These are phyloP conservation scores for Denticeps clupeoides DNA, from an alignment of 2,797 vertebrate species.

Conservation along the genomic window DNA sequence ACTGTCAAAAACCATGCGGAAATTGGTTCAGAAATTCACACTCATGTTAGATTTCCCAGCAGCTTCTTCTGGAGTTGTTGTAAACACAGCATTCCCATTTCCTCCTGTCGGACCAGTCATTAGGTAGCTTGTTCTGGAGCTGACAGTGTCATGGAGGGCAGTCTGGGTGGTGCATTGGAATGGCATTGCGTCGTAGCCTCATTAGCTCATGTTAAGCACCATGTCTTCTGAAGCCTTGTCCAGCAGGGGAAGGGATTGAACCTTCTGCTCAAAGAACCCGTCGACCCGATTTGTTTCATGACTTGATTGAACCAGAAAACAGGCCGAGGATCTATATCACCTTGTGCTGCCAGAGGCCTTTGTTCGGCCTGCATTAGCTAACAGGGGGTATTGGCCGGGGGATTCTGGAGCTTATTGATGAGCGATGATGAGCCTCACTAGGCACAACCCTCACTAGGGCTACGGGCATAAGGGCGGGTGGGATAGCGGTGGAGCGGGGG, in stretches of 20 bases:
- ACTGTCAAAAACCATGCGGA: too few relatives aligned
- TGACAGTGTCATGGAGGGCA: slow-evolving; percentile 77
- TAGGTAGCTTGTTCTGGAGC: slow-evolving; percentile 76
- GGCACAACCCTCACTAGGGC: slow-evolving; percentile 37
- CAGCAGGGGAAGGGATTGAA: slow-evolving; percentile 36
- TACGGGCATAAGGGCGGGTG: slow-evolving; percentile 19
- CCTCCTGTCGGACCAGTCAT: too few relatives aligned
- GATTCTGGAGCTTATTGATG: slow-evolving; percentile 36
- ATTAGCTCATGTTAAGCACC: slow-evolving; percentile 38
- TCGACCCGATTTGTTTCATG: slow-evolving; percentile 35
- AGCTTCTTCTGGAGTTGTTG: too few relatives aligned
- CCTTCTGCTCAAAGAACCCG: slow-evolving; percentile 33
- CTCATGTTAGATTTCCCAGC: too few relatives aligned
- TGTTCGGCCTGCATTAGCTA: slow-evolving; percentile 53
- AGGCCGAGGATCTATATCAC: slow-evolving; percentile 53
- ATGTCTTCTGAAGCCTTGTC: slow-evolving; percentile 20
- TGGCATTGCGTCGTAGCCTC: slow-evolving; percentile 30
- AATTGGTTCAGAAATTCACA: too few relatives aligned
- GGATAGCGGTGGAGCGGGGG: slow-evolving; percentile 6
- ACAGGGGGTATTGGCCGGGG: slow-evolving; percentile 35
- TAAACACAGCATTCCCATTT: too few relatives aligned
- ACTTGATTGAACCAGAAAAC: slow-evolving; percentile 51
- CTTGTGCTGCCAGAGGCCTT: slow-evolving; percentile 46
- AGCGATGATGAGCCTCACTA: slow-evolving; percentile 32
- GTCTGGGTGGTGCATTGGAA: slow-evolving; percentile 40